Percentiles rank a stretch among this genome's conserved stretches.
Conservation (phyloP, 2,888 invertebrate species). For the Rapana venosa region DNA sequence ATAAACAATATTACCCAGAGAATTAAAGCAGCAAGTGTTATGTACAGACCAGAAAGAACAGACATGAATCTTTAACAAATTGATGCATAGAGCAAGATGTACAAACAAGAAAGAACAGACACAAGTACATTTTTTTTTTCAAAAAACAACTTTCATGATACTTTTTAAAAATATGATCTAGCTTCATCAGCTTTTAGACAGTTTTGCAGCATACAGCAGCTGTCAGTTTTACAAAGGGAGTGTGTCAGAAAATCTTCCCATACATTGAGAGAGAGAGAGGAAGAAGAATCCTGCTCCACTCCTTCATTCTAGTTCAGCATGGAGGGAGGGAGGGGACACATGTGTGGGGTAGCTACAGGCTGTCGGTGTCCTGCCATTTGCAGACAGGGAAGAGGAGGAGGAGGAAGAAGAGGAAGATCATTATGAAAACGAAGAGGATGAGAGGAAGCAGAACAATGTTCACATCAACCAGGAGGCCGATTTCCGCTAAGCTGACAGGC, state of each 20-base stretch:
- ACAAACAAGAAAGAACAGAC: no score
- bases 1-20: no score
- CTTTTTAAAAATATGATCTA: no score
- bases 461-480: neutral
- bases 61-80: no score
- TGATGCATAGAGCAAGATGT: no score
- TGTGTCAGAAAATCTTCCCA: neutral
- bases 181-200: no score
- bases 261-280: neutral
- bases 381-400: slow-evolving; percentile 18
- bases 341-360: neutral
- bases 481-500: neutral
- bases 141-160: no score
- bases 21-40: no score
- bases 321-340: neutral
- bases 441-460: slow-evolving; percentile 2
- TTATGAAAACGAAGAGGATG: neutral
- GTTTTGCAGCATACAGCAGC: no score
- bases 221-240: no score
- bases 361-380: neutral
- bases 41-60: no score
- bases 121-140: no score
- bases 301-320: neutral
- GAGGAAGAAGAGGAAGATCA: neutral
- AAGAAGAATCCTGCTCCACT: neutral